Percentiles rank a stretch among this genome's conserved stretches.
Conservation (phyloP, 1,140 invertebrate genomes). For the Agrypnia vestita region DNA sequence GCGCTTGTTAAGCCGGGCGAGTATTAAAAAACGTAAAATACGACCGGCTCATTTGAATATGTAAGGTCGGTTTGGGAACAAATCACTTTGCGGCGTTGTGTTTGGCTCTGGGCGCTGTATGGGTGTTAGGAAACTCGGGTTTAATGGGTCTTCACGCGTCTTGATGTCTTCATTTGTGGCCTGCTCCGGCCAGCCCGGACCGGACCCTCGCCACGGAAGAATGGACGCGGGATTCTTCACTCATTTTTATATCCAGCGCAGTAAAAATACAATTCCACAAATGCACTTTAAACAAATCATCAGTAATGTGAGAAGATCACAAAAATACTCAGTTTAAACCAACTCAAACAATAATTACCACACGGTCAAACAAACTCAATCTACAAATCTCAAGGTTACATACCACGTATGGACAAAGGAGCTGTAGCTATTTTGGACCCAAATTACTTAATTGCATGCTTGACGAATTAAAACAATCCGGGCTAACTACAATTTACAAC, state of each 20-base stretch:
- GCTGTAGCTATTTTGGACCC: too few relatives aligned
- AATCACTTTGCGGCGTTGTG: slow-evolving; percentile 36
- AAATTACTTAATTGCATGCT: too few relatives aligned
- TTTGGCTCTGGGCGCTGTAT: slow-evolving; percentile 7
- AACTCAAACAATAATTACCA: too few relatives aligned
- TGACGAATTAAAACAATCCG: too few relatives aligned
- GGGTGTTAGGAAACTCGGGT: not conserved
- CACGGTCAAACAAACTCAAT: too few relatives aligned
- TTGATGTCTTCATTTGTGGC: slow-evolving; percentile 41
- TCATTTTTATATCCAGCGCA: not conserved
- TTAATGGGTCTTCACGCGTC: slow-evolving; percentile 30
- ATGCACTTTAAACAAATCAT: too few relatives aligned
- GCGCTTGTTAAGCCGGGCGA: slow-evolving; percentile 46
- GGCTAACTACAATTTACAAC: too few relatives aligned
- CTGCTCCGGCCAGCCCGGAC: not conserved
- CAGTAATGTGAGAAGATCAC: too few relatives aligned
- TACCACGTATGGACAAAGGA: too few relatives aligned
- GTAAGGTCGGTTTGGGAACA: slow-evolving; percentile 34
- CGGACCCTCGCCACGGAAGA: slow-evolving; percentile 2
- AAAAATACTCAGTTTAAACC: too few relatives aligned
- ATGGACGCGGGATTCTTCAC: slow-evolving; percentile 3
- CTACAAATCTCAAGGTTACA: too few relatives aligned
- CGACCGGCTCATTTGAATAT: slow-evolving; percentile 47
- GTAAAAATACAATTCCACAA: too few relatives aligned
- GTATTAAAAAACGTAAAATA: slow-evolving; percentile 54